Conservation (phyloP, 2,888 invertebrate genomes). For the Synergus japonicus region DNA sequence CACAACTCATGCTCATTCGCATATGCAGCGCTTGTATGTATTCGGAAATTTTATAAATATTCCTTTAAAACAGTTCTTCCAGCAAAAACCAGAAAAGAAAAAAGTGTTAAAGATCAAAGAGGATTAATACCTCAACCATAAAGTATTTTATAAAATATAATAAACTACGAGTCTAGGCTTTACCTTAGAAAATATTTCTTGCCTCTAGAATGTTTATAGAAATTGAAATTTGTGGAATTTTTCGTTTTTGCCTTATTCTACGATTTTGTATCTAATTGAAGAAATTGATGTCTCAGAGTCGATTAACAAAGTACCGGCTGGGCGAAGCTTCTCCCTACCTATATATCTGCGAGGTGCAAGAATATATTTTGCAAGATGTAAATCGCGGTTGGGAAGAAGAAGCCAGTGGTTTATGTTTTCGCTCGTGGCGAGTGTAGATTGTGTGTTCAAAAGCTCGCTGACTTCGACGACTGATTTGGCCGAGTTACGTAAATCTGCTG, state of each 20-base stretch:
- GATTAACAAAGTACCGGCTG: constrained; percentile 25
- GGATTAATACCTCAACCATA: too few species aligned
- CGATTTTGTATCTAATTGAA: not conserved
- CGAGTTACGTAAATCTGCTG: constrained; percentile 53
- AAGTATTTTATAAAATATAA: too few species aligned
- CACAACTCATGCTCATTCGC: constrained; percentile 4
- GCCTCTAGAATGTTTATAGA: too few species aligned
- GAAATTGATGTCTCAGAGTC: not conserved
- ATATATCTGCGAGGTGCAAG: constrained; percentile 20
- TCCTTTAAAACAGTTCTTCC: constrained; percentile 49
- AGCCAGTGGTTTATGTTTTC: constrained; percentile 51
- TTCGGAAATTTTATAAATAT: constrained; percentile 50
- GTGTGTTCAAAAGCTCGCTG: constrained; percentile 48
- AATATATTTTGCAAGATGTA: constrained; percentile 47
- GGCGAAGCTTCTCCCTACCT: constrained; percentile 26
- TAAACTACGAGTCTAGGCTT: too few species aligned
- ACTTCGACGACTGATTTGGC: constrained; percentile 30
- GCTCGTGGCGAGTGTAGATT: constrained; percentile 50
- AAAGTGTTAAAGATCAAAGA: too few species aligned
- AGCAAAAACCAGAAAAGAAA: not conserved
- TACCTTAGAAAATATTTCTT: too few species aligned
- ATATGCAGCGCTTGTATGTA: constrained; percentile 38
- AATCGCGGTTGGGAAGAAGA: constrained; percentile 41
- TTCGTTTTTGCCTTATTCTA: not conserved
- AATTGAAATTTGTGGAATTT: not conserved